A percentile compares a stretch with the other conserved stretches of the same genome.
Conservation (phyloP, 2,113 vertebrate species). For the Ictalurus punctatus region DNA sequence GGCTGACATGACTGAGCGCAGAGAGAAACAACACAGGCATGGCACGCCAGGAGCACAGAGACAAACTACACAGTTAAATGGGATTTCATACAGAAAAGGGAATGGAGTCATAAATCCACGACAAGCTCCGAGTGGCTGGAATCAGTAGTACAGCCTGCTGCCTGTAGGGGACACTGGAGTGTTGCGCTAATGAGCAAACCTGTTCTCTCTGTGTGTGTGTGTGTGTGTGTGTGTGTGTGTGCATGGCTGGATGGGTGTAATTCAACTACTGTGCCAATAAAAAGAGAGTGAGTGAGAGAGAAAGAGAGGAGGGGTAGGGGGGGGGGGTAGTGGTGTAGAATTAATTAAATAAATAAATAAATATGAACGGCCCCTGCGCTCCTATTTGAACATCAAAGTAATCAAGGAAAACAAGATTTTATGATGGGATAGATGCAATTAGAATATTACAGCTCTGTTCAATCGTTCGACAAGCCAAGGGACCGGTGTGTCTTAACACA, state of each 20-base stretch:
- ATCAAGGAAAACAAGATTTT: conserved; percentile 82
- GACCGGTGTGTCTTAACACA: conserved; percentile 10
- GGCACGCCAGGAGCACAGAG: conserved; percentile 51
- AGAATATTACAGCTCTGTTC: conserved; percentile 75
- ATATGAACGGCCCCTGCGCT: conserved; percentile 76
- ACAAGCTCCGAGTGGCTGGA: conserved; percentile 62
- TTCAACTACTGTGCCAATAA: conserved; percentile 77
- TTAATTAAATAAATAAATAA: conserved; percentile 67
- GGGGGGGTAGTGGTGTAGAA: conserved; percentile 47
- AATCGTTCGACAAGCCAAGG: conserved; percentile 54
- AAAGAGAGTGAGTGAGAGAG: conserved; percentile 44
- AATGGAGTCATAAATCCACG: conserved; percentile 56
- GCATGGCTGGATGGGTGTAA: conserved; percentile 68
- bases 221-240: conserved; percentile 57
- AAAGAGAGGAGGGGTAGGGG: conserved; percentile 16
- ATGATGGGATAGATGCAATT: conserved; percentile 79
- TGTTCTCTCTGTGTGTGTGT: conserved; percentile 50
- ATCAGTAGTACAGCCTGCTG: conserved; percentile 28
- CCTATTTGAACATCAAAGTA: conserved; percentile 79
- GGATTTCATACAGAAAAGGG: conserved; percentile 65
- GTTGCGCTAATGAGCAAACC: conserved; percentile 65
- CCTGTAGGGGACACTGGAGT: conserved; percentile 78
- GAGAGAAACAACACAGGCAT: conserved; percentile 51
- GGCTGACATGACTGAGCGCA: conserved; percentile 50
- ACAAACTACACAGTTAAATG: conserved; percentile 61